Base-by-base conservation (phyloP, 2,888 invertebrate genomes). In the Syritta pipiens region DNA sequence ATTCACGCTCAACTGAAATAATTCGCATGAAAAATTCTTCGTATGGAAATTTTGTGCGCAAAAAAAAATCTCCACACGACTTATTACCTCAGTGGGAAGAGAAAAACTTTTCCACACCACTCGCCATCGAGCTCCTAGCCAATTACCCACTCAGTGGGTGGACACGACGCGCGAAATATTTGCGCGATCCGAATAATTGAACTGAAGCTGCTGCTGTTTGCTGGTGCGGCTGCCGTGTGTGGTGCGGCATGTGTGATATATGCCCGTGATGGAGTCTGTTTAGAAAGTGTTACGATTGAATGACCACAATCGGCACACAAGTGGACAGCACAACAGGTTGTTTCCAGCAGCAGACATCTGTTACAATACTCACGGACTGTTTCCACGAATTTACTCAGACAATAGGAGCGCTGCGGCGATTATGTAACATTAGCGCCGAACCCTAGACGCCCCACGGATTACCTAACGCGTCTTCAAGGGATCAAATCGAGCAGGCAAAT, bases 261-360 rank as follows among this genome's bases (percentile, higher is more conserved):
- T 59, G 46, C 32, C 44, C 19, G 20, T 53, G 60, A 51, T 44
- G 59, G 22, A 19, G 3, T 51, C 37, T 48, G 46, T 46, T 53
- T 67, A 77, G 77, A 72, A 72, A 77, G 72, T 72, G 72, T 67
- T 67, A 72, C 72, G 72, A 72, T 48, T 67, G 65, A 77, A 60
- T 72, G 65, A 44, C 48, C 60, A 24, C 30, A 44, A 63, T 69
- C 57, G 24, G n/a, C n/a, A 12, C 35, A 71, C 57, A 77, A 60
- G 72, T 65, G 72, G 44, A 65, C 53, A 76, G 32, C 44, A 46
- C 59, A 77, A 55, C 71, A 71, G 65, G 71, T 74, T 74, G 67
- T 22, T 17, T 14, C 37, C 37, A 17, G 32, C 32, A 2, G 32
- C n/a, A 32, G 37, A 63, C 57, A 60, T 72, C 40, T 71, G 51